Evolutionary conservation across 2,113 vertebrate species (phyloP), one percentile per base, ranked within the genome.

Genomic region (Chroicocephalus ridibundus): DNA sequence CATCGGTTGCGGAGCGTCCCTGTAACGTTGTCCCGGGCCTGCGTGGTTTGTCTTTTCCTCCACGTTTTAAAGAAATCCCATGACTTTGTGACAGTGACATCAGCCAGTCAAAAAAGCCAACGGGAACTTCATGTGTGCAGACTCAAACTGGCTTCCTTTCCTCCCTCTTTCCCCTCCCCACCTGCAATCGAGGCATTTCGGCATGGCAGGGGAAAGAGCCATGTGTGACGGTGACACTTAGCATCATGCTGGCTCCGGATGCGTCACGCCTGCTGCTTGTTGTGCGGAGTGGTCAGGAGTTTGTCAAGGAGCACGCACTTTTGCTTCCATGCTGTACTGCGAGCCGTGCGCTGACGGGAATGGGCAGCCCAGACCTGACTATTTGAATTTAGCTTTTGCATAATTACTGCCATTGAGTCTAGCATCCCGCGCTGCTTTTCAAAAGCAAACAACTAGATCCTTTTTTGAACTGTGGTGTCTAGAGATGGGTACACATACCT

Each of bases 351-450:
- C 64, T 42, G 69, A 2, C 62, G 8, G 54, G n/a, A 38, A 7
- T 0, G 10, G 49, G 29, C 49, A 14, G 86, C 62, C 49, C 32
- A 15, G 22, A 38, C 19, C 52, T 6, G 32, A 15, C 71, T 34
- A 2, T 3, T 8, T n/a, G 72, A 52, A 5, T 5, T 36, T 19
- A 27, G 44, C 54, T 64, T 52, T 3, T 25, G 79, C 25, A 2
- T 32, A 7, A 27, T 13, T 8, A 31, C 47, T 19, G 38, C 69
- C 3, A 0, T 2, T 15, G 70, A 17, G 44, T 1, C 7, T 17
- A 2, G 20, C 2, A 1, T 8, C 42, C 57, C 11, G 55, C 4
- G 2, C 57, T 4, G 65, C n/a, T 24, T 7, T 20, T 4, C 5
- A 2, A 54, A 13, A 26, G 42, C 25, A 2, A 15, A 3, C 4